phyloP scores from a whole-genome alignment of 64 coral and sea anemone genomes.

The Trachythela sp. region DNA sequence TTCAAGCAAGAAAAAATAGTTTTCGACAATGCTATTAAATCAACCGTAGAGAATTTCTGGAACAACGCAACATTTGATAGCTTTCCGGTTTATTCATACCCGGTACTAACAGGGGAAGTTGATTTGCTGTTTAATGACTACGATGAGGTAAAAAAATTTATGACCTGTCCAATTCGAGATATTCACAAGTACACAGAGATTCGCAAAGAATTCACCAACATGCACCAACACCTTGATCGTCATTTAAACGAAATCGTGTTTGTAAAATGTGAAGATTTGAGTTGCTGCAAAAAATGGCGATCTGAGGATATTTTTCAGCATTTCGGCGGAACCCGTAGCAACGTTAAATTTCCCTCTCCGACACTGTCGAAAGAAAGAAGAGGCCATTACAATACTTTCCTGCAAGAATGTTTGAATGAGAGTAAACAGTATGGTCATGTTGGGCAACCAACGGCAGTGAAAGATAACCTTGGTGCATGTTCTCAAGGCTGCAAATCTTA shows the following conservation, averaged over 20 bases:
- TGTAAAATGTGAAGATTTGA: neutral
- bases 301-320: neutral
- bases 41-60: neutral
- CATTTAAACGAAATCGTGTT: constrained; percentile 16
- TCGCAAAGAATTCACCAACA: neutral
- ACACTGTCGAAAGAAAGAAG: neutral
- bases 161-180: neutral
- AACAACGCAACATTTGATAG: neutral
- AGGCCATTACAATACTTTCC: neutral
- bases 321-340: neutral
- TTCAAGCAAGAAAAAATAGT: neutral
- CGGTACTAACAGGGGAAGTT: neutral
- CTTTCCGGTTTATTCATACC: neutral
- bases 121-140: constrained; percentile 3
- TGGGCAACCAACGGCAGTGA: neutral
- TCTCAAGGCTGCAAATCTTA: neutral
- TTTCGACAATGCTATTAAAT: constrained; percentile 1
- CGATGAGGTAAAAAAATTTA: neutral
- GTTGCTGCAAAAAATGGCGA: neutral
- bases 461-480: neutral
- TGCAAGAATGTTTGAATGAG: neutral
- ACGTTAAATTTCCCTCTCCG: neutral
- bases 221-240: constrained; percentile 14
- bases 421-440: neutral
- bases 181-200: neutral